Base-by-base conservation (phyloP, 2,888 invertebrate species). In the Limnephilus lunatus region DNA sequence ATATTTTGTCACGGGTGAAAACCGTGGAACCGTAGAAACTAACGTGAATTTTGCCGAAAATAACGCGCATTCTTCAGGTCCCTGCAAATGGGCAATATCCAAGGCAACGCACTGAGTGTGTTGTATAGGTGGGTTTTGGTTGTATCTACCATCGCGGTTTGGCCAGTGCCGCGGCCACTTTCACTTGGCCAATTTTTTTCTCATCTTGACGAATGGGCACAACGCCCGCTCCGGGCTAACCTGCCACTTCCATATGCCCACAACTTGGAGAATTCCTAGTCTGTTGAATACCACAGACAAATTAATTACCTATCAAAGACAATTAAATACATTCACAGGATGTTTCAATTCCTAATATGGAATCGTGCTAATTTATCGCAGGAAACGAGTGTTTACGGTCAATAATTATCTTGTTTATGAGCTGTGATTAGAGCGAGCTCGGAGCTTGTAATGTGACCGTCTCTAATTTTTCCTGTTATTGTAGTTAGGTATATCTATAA, bases 181-280 rank as follows among this genome's bases (percentile, higher is more conserved):
- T 91, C 91, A 91, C 91, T 91, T 87, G 19, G 87, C 87, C 44
- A 91, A 88, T 53, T 81, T 91, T 91, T 91, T 81, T 48, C 91
- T 30, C 91, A 86, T 87, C 81, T 68, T 85, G 44, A 87, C 68
- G 80, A 91, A 81, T 91, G 91, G 87, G 91, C 91, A 86, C 91
- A 91, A 30, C 88, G 88, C n/a, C 44, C 48, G 86, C 88, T 31
- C 68, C 35, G 68, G 53, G 88, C 88, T 25, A 30, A 44, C 11
- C 53, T 68, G 88, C 68, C 68, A 53, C 80, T 35, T 80, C 68
- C 32, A 53, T 35, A 85, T 68, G 19, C 19, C 25, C 14, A 30
- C 87, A 80, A 68, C 48, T 7, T 30, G 48, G 32, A n/a, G 85
- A 85, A n/a, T 68, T 68, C 68, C 7, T 25, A 68, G 68, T n/a